Evolutionary conservation across 2,888 invertebrate species (phyloP).

Genomic region (Lamproptera curius): DNA sequence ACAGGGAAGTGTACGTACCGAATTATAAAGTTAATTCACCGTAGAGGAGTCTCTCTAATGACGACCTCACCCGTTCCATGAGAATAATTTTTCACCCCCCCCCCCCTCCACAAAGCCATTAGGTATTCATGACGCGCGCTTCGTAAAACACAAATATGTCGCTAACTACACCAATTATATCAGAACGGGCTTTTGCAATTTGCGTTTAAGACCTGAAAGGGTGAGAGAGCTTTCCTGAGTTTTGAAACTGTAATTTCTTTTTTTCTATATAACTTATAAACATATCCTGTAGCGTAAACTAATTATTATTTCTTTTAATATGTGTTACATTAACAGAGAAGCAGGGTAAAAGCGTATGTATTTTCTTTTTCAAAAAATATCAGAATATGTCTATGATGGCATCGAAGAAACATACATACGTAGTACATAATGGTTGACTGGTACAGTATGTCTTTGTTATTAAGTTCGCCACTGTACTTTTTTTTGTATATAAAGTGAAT

Average conservation of each 20-base stretch:
- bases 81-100: conserved; percentile 25
- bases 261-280: no score
- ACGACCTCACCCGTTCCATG: conserved; percentile 26
- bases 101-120: conserved; percentile 28
- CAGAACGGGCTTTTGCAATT: conserved; percentile 12
- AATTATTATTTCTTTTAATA: no score
- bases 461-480: no score
- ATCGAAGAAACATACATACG: no score
- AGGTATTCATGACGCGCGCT: conserved; percentile 35
- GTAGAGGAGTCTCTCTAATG: conserved; percentile 27
- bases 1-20: conserved; percentile 20
- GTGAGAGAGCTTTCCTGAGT: conserved; percentile 15
- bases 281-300: neutral
- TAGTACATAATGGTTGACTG: no score
- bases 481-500: no score
- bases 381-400: no score
- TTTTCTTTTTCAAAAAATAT: no score
- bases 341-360: no score
- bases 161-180: conserved; percentile 38
- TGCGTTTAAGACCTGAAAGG: conserved; percentile 7
- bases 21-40: conserved; percentile 31
- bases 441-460: no score
- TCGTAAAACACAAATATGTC: conserved; percentile 36
- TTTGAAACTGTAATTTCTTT: no score
- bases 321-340: no score